A percentile compares a stretch with the other conserved stretches of the same genome.
Evolutionary conservation across 2,113 vertebrate species (phyloP).

Genomic region (Spilogale gracilis): DNA sequence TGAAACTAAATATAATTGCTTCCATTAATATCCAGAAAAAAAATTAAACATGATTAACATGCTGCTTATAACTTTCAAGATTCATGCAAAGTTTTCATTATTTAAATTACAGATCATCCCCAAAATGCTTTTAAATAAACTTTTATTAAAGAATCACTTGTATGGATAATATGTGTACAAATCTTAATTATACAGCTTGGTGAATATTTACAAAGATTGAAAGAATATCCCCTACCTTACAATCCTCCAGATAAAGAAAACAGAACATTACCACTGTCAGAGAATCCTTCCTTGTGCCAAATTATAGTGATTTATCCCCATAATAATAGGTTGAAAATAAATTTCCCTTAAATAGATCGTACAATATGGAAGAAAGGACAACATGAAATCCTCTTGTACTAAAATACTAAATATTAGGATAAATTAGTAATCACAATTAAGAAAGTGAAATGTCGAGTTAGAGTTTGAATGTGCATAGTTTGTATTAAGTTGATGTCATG

Average conservation of each 20-base stretch:
- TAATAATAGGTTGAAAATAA: neutral
- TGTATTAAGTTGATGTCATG: neutral
- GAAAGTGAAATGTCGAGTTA: neutral
- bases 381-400: neutral
- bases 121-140: neutral
- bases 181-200: conserved; percentile 14
- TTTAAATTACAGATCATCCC: neutral
- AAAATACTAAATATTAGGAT: conserved; percentile 1
- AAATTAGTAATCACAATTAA: conserved; percentile 14
- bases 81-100: neutral
- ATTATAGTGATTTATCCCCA: neutral
- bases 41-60: neutral
- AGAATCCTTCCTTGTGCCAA: neutral
- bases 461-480: neutral
- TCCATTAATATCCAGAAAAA: conserved; percentile 18
- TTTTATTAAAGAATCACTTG: neutral
- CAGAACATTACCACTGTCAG: neutral
- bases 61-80: neutral
- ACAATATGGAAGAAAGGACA: neutral
- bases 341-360: neutral
- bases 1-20: conserved; percentile 21
- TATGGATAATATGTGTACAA: neutral
- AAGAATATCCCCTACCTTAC: neutral
- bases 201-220: conserved; percentile 45
- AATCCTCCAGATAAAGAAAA: neutral